phyloP scores from a whole-genome alignment of 2,888 invertebrate genomes.

The Anodontia alba region DNA sequence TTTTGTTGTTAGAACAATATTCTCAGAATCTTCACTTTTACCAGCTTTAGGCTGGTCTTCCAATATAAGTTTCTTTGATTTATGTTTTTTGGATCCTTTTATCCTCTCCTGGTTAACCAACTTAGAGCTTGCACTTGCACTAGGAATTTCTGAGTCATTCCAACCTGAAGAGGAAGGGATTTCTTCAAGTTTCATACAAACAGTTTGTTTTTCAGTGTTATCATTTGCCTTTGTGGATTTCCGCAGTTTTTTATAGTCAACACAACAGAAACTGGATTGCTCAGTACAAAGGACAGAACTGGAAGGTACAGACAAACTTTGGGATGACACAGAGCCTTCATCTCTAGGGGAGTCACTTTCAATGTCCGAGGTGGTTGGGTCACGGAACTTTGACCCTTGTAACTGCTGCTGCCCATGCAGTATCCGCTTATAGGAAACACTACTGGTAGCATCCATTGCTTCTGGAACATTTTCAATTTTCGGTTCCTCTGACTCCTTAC shows the following conservation, averaged over 20 bases:
- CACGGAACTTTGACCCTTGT: conserved; percentile 32
- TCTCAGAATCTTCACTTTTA: background rate
- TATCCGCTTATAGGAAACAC: conserved; percentile 28
- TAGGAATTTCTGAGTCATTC: background rate
- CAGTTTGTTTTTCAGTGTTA: background rate
- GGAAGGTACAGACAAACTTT: background rate
- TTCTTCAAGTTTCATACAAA: background rate
- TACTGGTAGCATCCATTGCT: conserved; percentile 3
- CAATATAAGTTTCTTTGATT: background rate
- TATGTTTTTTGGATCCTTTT: background rate
- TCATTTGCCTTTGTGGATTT: background rate
- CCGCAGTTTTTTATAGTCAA: conserved; percentile 56
- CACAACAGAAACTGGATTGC: conserved; percentile 47
- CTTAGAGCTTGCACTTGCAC: background rate
- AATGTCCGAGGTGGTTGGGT: conserved; percentile 28
- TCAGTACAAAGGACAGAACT: background rate
- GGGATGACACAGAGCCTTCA: background rate
- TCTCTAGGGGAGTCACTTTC: background rate
- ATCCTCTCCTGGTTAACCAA: background rate
- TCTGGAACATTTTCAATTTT: background rate
- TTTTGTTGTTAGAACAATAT: background rate
- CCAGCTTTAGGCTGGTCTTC: background rate
- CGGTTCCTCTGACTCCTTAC: background rate
- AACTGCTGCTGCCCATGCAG: conserved; percentile 40
- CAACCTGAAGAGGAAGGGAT: background rate